A percentile compares a stretch with the other conserved stretches of the same genome.
phyloP scores from a whole-genome alignment of 2,113 vertebrate genomes.

The Hydrolagus affinis region DNA sequence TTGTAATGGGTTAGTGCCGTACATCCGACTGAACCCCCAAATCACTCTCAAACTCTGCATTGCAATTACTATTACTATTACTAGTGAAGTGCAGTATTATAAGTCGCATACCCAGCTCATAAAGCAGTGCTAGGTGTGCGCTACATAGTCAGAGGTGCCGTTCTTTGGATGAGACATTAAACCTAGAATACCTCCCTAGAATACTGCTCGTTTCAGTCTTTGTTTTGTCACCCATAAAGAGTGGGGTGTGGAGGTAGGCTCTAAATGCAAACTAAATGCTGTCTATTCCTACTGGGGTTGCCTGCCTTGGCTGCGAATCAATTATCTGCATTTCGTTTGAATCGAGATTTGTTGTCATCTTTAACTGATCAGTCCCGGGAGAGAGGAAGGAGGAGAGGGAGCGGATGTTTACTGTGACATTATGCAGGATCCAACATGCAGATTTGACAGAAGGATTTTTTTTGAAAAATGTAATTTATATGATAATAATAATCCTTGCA shows the following conservation, averaged over 20 bases:
- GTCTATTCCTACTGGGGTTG: neutral
- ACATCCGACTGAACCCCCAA: neutral
- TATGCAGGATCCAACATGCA: neutral
- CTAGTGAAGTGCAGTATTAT: too few species aligned
- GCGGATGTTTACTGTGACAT: neutral
- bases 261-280: neutral
- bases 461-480: neutral
- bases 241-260: too few species aligned
- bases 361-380: neutral
- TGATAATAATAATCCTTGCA: too few species aligned
- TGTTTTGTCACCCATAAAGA: neutral
- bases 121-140: neutral
- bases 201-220: neutral
- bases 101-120: neutral
- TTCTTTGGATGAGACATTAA: too few species aligned
- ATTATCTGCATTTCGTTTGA: neutral
- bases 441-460: neutral
- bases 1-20: neutral
- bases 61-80: too few species aligned
- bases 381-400: too few species aligned
- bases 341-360: neutral
- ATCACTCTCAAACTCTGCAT: neutral
- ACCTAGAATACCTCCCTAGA: too few species aligned
- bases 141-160: too few species aligned
- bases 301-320: neutral